Evolutionary conservation across 30 jellyfish, hydroid and myxozoan genomes (phyloP).

Genomic region (Cassiopea xamachana): DNA sequence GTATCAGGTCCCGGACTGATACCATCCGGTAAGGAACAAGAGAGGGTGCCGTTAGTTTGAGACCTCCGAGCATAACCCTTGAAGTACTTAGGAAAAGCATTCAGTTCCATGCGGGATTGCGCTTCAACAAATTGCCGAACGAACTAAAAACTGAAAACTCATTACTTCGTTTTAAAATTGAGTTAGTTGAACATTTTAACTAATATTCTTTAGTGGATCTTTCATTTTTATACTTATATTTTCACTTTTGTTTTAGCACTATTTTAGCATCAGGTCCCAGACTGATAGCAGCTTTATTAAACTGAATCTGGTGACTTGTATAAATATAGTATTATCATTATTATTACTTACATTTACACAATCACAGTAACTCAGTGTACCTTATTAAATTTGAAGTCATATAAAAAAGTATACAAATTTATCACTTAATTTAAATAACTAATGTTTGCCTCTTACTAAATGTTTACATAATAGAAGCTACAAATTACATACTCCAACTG

Average conservation of each 20-base stretch:
- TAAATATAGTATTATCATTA: too few relatives aligned
- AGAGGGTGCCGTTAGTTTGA: slow-evolving; percentile 40
- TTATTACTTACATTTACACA: too few relatives aligned
- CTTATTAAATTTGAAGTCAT: too few relatives aligned
- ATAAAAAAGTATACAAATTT: too few relatives aligned
- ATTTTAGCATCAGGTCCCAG: slow-evolving; percentile 20
- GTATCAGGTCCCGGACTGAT: too few relatives aligned
- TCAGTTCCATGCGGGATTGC: slow-evolving; percentile 36
- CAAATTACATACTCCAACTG: too few relatives aligned
- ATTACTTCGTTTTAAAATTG: slow-evolving; percentile 3
- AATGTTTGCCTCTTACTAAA: too few relatives aligned
- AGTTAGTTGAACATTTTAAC: slow-evolving; percentile 27
- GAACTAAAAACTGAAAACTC: slow-evolving; percentile 41
- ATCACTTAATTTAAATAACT: too few relatives aligned
- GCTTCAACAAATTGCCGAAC: slow-evolving; percentile 40
- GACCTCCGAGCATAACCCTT: slow-evolving; percentile 38
- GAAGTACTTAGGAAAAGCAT: slow-evolving; percentile 25
- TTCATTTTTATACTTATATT: background rate
- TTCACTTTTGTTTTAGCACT: slow-evolving; percentile 5
- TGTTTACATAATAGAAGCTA: too few relatives aligned
- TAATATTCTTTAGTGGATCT: background rate
- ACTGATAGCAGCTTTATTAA: background rate
- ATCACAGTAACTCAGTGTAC: too few relatives aligned
- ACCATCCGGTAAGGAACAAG: slow-evolving; percentile 10
- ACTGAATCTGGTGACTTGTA: too few relatives aligned